These are phyloP conservation scores for Aleiodes alternator DNA, from an alignment of 2,888 invertebrate species.

Conservation along the genomic window DNA sequence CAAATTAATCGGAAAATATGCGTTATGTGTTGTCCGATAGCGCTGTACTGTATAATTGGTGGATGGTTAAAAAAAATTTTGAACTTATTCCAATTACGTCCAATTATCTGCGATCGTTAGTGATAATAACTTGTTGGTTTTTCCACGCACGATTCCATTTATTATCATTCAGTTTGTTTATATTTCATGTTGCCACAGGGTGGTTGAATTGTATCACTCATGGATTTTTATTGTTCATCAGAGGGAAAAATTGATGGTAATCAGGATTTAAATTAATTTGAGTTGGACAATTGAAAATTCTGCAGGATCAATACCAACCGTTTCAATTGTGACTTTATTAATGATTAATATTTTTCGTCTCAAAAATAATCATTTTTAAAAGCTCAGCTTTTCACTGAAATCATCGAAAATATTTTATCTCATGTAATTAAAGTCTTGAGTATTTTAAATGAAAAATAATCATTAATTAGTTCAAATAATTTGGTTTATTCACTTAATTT, in stretches of 20 bases:
- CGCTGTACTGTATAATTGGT: constrained; percentile 59
- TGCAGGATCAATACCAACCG: too few species aligned
- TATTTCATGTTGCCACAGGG: constrained; percentile 60
- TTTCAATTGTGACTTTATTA: too few species aligned
- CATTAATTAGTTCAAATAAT: too few species aligned
- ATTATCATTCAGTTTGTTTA: constrained; percentile 74
- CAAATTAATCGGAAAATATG: constrained; percentile 75
- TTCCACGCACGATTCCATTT: constrained; percentile 72
- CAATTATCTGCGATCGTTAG: constrained; percentile 70
- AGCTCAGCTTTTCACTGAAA: too few species aligned
- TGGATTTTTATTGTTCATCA: constrained; percentile 37
- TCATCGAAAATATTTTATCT: too few species aligned
- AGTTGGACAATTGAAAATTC: background rate
- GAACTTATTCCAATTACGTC: constrained; percentile 54
- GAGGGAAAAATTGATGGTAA: constrained; percentile 42
- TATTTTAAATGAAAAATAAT: too few species aligned
- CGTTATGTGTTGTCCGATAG: constrained; percentile 64
- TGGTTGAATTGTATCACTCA: constrained; percentile 21
- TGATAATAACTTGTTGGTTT: constrained; percentile 73
- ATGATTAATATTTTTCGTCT: too few species aligned
- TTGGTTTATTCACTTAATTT: too few species aligned
- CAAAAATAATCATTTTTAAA: too few species aligned
- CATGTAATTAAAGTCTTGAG: too few species aligned
- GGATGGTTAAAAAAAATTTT: constrained; percentile 32
- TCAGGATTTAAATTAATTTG: constrained; percentile 48